Evolutionary conservation across 2,113 vertebrate genomes (phyloP).

Genomic region (Paradisaea rubra): DNA sequence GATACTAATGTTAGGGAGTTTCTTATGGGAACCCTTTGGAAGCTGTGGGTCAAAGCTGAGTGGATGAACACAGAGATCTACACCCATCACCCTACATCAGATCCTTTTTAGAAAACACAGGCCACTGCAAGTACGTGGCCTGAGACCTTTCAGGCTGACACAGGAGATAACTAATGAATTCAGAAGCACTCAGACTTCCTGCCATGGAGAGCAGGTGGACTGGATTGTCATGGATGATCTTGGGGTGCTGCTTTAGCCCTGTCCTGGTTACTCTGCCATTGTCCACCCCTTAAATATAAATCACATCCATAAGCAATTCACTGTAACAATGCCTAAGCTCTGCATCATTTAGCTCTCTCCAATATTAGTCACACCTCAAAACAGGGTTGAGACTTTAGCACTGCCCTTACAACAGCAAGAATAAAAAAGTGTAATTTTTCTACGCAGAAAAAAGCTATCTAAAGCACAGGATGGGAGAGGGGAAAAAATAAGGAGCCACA

Average conservation of each 20-base stretch:
- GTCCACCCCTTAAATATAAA: neutral
- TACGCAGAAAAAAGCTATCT: neutral
- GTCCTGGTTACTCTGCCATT: neutral
- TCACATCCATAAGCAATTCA: neutral
- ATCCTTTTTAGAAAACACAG: neutral
- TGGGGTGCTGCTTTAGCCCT: neutral
- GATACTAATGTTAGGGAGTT: neutral
- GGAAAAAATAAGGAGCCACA: neutral
- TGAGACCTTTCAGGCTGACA: neutral
- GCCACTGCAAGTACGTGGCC: neutral
- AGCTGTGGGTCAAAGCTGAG: neutral
- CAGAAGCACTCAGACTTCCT: neutral
- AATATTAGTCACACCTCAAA: neutral
- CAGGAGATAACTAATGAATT: neutral
- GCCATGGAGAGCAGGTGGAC: neutral
- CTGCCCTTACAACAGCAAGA: neutral
- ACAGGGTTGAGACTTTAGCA: neutral
- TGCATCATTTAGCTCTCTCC: neutral
- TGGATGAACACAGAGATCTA: neutral
- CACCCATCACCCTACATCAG: neutral
- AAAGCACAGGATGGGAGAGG: neutral
- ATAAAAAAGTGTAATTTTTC: neutral
- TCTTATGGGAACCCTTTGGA: neutral
- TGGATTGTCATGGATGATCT: neutral
- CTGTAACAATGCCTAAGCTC: neutral